A percentile compares a stretch with the other conserved stretches of the same genome.
Evolutionary conservation across 2,888 invertebrate species (phyloP).

Genomic region (Flexamia atlantica): DNA sequence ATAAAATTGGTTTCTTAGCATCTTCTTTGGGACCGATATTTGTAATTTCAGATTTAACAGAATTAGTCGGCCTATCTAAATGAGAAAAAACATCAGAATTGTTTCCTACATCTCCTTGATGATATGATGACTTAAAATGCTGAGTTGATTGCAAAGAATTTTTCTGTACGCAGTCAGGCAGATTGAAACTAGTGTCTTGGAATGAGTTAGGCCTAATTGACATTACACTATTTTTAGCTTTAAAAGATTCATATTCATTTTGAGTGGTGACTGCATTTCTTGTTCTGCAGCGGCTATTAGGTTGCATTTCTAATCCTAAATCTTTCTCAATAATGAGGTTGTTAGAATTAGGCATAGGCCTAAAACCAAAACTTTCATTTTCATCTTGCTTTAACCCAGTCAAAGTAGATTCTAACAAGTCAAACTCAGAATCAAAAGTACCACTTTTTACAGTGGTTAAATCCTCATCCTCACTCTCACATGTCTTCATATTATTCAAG

Average conservation of each 20-base stretch:
- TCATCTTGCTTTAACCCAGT: slow-evolving; percentile 37
- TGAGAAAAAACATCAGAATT: background rate
- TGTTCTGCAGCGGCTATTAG: too few relatives aligned
- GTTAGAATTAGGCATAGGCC: background rate
- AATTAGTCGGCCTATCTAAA: background rate
- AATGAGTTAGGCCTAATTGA: background rate
- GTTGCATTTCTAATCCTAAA: too few relatives aligned
- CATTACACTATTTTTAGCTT: background rate
- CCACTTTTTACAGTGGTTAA: background rate
- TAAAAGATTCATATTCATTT: background rate
- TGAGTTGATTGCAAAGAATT: background rate
- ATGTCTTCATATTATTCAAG: background rate
- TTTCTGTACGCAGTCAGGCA: background rate
- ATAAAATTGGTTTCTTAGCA: background rate
- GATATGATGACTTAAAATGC: background rate
- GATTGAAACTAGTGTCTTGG: background rate
- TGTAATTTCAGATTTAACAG: background rate
- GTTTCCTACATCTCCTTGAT: background rate
- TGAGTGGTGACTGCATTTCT: background rate
- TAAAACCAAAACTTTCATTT: background rate
- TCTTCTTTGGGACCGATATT: background rate
- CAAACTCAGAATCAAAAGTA: slow-evolving; percentile 56
- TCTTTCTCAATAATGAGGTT: background rate
- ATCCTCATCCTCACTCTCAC: background rate
- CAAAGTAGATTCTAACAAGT: slow-evolving; percentile 57